A percentile compares a stretch with the other conserved stretches of the same genome.
Evolutionary conservation across 30 jellyfish, hydroid and myxozoan species (phyloP).

Genomic region (Rhopilema esculentum): DNA sequence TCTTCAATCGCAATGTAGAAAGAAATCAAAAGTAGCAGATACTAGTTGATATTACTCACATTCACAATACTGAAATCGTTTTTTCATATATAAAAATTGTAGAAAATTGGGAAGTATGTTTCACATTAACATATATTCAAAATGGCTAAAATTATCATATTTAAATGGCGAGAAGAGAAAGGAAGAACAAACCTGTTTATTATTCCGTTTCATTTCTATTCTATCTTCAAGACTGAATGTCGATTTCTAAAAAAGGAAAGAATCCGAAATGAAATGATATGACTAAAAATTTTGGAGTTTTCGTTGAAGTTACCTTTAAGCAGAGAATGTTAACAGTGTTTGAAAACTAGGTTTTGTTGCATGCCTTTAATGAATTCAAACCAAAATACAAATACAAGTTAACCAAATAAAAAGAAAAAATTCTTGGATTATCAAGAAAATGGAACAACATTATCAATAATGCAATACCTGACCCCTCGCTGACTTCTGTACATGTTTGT

Average conservation of each 20-base stretch:
- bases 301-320: neutral
- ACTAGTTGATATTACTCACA: too few species aligned
- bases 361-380: too few species aligned
- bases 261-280: neutral
- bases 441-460: neutral
- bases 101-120: neutral
- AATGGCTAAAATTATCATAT: too few species aligned
- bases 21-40: too few species aligned
- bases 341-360: too few species aligned
- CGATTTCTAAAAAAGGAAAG: conserved; percentile 41
- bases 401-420: neutral
- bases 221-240: conserved; percentile 58
- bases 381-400: neutral
- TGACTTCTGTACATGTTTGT: conserved; percentile 37
- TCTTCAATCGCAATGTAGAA: too few species aligned
- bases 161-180: neutral
- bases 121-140: neutral
- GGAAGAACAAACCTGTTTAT: conserved; percentile 50
- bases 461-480: conserved; percentile 72
- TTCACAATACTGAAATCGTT: too few species aligned
- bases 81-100: too few species aligned
- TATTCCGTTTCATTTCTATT: conserved; percentile 44
- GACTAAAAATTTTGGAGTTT: neutral
- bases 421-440: neutral
- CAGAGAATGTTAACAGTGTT: neutral